Percentiles rank a stretch among this genome's conserved stretches.
Evolutionary conservation across 1,140 invertebrate genomes (phyloP).

Genomic region (Mamestra configurata): DNA sequence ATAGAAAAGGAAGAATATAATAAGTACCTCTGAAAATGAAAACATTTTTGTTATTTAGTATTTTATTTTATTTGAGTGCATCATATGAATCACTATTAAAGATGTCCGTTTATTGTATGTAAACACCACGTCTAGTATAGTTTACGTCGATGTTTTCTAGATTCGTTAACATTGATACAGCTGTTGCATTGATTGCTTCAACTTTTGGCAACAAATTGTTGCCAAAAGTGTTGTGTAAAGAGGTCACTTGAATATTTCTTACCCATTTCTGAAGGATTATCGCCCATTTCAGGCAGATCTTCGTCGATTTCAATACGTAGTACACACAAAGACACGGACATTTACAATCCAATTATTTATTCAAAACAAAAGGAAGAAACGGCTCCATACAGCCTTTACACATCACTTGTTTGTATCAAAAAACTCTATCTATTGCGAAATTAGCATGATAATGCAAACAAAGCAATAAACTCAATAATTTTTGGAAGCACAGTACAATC

Average conservation of each 20-base stretch:
- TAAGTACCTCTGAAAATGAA: no score
- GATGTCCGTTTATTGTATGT: slow-evolving; percentile 1
- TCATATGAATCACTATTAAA: not conserved
- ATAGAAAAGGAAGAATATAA: no score
- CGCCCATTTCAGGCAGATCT: slow-evolving; percentile 82
- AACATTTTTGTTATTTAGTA: no score
- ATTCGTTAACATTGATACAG: not conserved
- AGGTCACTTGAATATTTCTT: slow-evolving; percentile 46
- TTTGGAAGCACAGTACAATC: slow-evolving; percentile 32
- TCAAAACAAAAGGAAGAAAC: slow-evolving; percentile 47
- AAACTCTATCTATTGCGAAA: slow-evolving; percentile 10
- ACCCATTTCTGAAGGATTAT: slow-evolving; percentile 74
- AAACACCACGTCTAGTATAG: not conserved
- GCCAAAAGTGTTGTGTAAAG: not conserved
- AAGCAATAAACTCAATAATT: slow-evolving; percentile 33
- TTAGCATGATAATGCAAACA: slow-evolving; percentile 22
- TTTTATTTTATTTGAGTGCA: no score
- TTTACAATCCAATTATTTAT: slow-evolving; percentile 70
- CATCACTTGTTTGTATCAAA: slow-evolving; percentile 14
- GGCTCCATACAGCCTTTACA: slow-evolving; percentile 10
- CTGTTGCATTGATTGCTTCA: not conserved
- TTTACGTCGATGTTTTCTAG: not conserved
- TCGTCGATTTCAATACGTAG: slow-evolving; percentile 86
- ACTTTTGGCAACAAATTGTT: not conserved
- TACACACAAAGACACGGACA: slow-evolving; percentile 87